These are phyloP conservation scores for Eucidaris tribuloides DNA, from an alignment of 35 echinoderm and acorn worm species.

Conservation along the genomic window DNA sequence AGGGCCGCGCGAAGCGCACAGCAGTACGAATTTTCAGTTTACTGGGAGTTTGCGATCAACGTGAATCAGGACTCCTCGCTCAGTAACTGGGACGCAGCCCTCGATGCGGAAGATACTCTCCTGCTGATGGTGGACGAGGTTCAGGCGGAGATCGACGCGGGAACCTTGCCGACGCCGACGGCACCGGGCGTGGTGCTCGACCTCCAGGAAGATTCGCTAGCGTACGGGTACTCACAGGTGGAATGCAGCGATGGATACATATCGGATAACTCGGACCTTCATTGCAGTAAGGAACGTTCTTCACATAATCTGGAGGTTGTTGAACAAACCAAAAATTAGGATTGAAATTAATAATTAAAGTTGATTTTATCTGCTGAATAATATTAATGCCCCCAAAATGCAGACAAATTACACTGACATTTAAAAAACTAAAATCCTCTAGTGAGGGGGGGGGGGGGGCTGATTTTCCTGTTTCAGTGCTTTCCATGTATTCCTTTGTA, in stretches of 20 bases:
- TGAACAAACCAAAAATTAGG: too few relatives aligned
- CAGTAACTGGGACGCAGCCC: conserved; percentile 9
- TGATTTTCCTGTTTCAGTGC: too few relatives aligned
- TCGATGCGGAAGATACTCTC: conserved; percentile 36
- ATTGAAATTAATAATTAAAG: too few relatives aligned
- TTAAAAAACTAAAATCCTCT: too few relatives aligned
- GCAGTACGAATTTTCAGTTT: background rate
- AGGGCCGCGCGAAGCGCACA: background rate
- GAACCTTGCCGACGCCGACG: background rate
- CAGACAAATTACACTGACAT: too few relatives aligned
- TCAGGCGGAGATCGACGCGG: background rate
- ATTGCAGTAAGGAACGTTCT: conserved; percentile 48
- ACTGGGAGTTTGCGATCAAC: background rate
- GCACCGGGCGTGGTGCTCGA: background rate
- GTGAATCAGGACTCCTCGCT: background rate
- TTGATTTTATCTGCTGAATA: too few relatives aligned
- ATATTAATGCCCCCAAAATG: too few relatives aligned
- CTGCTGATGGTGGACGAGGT: background rate
- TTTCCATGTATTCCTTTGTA: too few relatives aligned
- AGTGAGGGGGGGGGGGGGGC: too few relatives aligned
- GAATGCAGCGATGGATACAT: conserved; percentile 16
- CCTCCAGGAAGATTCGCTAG: background rate
- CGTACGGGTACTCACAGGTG: conserved; percentile 10
- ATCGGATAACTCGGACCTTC: conserved; percentile 9
- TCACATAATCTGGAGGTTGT: too few relatives aligned